Evolutionary conservation across 2,888 invertebrate species (phyloP), one percentile per base, ranked within the genome.

Genomic region (Sisyra nigra): DNA sequence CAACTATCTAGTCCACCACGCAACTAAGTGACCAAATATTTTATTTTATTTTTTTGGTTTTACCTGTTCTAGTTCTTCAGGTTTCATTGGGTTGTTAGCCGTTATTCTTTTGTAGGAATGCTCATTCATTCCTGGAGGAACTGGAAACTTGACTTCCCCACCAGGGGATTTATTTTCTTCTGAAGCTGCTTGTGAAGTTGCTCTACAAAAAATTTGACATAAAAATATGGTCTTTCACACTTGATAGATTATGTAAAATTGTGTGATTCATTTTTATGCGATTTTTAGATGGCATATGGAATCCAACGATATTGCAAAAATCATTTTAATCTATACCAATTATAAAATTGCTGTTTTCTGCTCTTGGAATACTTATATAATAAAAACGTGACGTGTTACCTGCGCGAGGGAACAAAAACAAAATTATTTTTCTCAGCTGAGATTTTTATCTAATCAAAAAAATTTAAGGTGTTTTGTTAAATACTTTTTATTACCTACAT

Each of bases 1-100:
- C n/a, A n/a, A n/a, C n/a, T n/a, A n/a, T n/a, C n/a, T n/a, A n/a
- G n/a, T n/a, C n/a, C n/a, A n/a, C n/a, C n/a, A n/a, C n/a, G n/a
- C n/a, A n/a, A n/a, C n/a, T n/a, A n/a, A 14, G 13, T n/a, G 2
- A 15, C 13, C 17, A 36, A 36, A 11, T 31, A 29, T 31, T 29
- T 34, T 4, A 11, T 24, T 10, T 30, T 15, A 4, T 15, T 48
- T 40, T 3, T 13, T 35, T 13, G 5, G 13, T n/a, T 46, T 50
- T 61, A 79, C 80, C 69, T 81, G 77, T 65, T 92, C 91, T 42
- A 92, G 66, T 54, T 85, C 80, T 55, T 86, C 85, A 3, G 85
- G 77, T 46, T 76, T 78, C 50, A 81, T 68, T 41, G 79, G 71
- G 55, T 67, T 75, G 55, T 82, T 82, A 3, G 72, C 72, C 17